phyloP scores from a whole-genome alignment of 53 echinoderm and acorn worm species.

The Paelopatides confundens region DNA sequence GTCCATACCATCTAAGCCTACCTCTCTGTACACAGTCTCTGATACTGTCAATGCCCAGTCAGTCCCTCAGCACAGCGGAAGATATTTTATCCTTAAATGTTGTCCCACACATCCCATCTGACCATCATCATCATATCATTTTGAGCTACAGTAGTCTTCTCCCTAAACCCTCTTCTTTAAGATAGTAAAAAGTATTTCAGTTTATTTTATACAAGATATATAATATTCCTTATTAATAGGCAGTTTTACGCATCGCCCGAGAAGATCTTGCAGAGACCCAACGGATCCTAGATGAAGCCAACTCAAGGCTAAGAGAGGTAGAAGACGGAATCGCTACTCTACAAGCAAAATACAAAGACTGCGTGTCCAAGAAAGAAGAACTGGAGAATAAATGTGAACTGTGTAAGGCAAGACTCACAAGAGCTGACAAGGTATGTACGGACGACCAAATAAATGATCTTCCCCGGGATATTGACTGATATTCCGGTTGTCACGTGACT shows the following conservation, averaged over 20 bases:
- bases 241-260: conserved; percentile 77
- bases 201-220: too few species aligned
- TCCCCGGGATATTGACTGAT: too few species aligned
- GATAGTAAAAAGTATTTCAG: background rate
- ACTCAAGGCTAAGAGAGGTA: conserved; percentile 82
- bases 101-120: too few species aligned
- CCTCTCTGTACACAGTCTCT: too few species aligned
- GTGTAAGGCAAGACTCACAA: conserved; percentile 84
- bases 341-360: conserved; percentile 94
- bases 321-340: conserved; percentile 97
- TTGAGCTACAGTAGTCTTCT: too few species aligned
- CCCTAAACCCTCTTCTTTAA: too few species aligned
- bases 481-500: too few species aligned
- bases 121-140: too few species aligned
- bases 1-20: too few species aligned
- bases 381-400: conserved; percentile 92
- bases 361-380: conserved; percentile 96
- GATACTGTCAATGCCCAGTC: too few species aligned
- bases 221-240: conserved; percentile 61
- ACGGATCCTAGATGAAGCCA: conserved; percentile 86
- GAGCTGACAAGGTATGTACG: conserved; percentile 88
- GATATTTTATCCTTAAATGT: too few species aligned
- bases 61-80: too few species aligned
- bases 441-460: background rate
- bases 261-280: conserved; percentile 89